Percentiles rank a stretch among this genome's conserved stretches.
phyloP scores from a whole-genome alignment of 2,888 invertebrate genomes.

The Diloba caeruleocephala region DNA sequence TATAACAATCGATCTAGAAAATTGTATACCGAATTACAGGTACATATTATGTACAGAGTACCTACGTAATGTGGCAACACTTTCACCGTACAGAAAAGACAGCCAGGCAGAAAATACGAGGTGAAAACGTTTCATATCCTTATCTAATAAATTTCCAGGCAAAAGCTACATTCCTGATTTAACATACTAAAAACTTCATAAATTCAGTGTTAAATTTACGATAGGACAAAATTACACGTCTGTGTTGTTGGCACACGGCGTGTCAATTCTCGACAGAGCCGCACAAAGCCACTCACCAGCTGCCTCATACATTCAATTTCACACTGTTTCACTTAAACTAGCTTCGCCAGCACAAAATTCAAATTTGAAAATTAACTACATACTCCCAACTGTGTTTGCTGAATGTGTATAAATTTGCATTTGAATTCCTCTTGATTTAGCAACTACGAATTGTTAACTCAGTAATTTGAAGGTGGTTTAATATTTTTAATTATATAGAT shows the following conservation, averaged over 20 bases:
- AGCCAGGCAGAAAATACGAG: no score
- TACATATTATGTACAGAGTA: no score
- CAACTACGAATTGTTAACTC: conserved; percentile 9
- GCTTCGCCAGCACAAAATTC: conserved; percentile 21
- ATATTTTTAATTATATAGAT: conserved; percentile 11
- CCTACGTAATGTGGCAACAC: no score
- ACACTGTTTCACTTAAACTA: conserved; percentile 25
- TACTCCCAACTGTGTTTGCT: conserved; percentile 25
- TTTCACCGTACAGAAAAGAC: no score
- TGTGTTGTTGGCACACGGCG: conserved; percentile 29
- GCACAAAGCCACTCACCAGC: conserved; percentile 27
- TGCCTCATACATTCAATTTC: conserved; percentile 40
- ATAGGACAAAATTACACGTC: conserved; percentile 30
- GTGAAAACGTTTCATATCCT: no score
- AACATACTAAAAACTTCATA: conserved; percentile 16
- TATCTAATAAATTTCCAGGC: neutral
- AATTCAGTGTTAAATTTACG: conserved; percentile 9
- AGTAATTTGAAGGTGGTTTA: conserved; percentile 24
- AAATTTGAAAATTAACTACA: conserved; percentile 31
- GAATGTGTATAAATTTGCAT: conserved; percentile 29
- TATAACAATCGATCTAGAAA: no score
- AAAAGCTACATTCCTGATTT: conserved; percentile 6
- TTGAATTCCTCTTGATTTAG: conserved; percentile 23
- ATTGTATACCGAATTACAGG: no score
- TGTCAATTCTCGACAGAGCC: conserved; percentile 14